Conservation (phyloP, 2,888 invertebrate species). For the Cecidostiba fungosa region DNA sequence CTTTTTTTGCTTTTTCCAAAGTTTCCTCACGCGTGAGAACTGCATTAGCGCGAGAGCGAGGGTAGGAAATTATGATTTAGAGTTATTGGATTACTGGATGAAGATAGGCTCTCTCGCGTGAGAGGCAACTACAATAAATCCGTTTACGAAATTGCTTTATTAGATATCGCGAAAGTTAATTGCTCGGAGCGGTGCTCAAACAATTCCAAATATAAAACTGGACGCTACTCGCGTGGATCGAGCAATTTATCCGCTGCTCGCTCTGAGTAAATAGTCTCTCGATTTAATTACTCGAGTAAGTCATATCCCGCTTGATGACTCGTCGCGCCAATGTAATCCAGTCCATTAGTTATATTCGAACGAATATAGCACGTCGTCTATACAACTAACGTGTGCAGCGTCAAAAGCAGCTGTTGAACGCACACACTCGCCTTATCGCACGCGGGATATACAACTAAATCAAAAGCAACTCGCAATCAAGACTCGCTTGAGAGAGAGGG, state of each 20-base stretch:
- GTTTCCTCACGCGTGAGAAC: constrained; percentile 52
- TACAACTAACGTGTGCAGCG: background rate
- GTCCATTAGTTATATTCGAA: background rate
- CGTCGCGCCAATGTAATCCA: background rate
- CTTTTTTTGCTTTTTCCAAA: constrained; percentile 13
- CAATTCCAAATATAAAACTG: background rate
- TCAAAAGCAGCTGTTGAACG: background rate
- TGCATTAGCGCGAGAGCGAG: constrained; percentile 33
- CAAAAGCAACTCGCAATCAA: constrained; percentile 14
- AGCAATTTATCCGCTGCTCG: constrained; percentile 12
- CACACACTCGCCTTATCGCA: background rate
- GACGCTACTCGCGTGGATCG: background rate
- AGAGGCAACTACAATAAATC: background rate
- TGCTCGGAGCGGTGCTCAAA: background rate
- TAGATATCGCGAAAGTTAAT: background rate
- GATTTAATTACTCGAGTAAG: constrained; percentile 1
- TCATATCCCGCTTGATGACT: background rate
- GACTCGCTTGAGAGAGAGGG: background rate
- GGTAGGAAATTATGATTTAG: constrained; percentile 48
- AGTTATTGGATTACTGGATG: constrained; percentile 45
- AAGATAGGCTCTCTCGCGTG: background rate
- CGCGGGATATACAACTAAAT: background rate
- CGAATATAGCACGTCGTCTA: background rate
- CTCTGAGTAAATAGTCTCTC: background rate
- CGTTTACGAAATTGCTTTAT: background rate